These are phyloP conservation scores for Eupithecia subumbrata DNA, from an alignment of 2,888 invertebrate genomes.

Conservation along the genomic window DNA sequence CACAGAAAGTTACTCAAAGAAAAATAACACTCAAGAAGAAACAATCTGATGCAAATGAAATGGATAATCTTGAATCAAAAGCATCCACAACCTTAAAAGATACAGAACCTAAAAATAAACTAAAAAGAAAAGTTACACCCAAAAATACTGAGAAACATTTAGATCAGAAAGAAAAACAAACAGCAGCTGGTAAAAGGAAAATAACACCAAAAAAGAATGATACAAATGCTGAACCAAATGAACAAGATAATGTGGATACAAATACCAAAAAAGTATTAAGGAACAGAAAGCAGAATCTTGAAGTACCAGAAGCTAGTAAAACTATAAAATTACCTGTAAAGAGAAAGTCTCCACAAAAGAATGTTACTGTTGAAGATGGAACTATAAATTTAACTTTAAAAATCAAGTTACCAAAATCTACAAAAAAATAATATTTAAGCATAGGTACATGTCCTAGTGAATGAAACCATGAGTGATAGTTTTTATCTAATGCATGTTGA, in stretches of 20 bases:
- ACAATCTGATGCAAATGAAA: slow-evolving; percentile 10
- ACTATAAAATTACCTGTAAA: slow-evolving; percentile 45
- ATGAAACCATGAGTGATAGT: neutral
- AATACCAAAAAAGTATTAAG: slow-evolving; percentile 3
- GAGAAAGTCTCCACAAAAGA: slow-evolving; percentile 51
- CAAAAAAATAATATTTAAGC: neutral
- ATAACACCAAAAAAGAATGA: slow-evolving; percentile 39
- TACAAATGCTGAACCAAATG: slow-evolving; percentile 19
- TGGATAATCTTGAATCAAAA: slow-evolving; percentile 14
- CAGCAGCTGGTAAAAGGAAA: slow-evolving; percentile 30
- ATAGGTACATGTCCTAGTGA: neutral
- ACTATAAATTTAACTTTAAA: slow-evolving; percentile 9
- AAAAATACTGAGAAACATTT: slow-evolving; percentile 14
- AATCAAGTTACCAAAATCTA: neutral
- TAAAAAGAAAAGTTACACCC: slow-evolving; percentile 24
- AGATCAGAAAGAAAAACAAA: slow-evolving; percentile 17
- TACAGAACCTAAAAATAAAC: slow-evolving; percentile 12
- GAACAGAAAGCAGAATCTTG: slow-evolving; percentile 32
- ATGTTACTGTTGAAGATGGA: slow-evolving; percentile 22
- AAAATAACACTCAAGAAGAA: slow-evolving; percentile 22
- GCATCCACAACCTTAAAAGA: slow-evolving; percentile 7
- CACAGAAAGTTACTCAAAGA: slow-evolving; percentile 17
- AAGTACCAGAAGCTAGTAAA: slow-evolving; percentile 19
- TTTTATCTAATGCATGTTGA: slow-evolving; percentile 7
- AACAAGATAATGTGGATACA: slow-evolving; percentile 20